Evolutionary conservation across 2,113 vertebrate species (phyloP).

Genomic region (Colistium nudipinnis): DNA sequence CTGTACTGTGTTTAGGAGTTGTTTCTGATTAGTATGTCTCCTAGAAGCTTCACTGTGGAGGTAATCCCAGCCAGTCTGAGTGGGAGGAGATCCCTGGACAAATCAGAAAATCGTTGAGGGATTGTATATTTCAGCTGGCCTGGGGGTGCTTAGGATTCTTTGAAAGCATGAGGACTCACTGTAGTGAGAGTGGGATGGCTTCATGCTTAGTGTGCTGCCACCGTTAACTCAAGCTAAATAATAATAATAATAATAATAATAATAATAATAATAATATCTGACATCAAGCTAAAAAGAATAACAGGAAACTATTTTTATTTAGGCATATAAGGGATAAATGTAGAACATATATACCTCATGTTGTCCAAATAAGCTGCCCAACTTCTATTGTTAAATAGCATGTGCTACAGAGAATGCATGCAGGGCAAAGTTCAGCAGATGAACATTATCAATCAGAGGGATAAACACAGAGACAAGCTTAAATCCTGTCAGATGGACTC

Average conservation of each 20-base stretch:
- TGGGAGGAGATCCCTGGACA: slow-evolving; percentile 2
- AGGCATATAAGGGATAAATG: too few species aligned
- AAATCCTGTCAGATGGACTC: slow-evolving; percentile 62
- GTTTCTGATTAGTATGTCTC: slow-evolving; percentile 25
- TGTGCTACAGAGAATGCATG: slow-evolving; percentile 36
- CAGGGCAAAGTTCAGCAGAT: slow-evolving; percentile 66
- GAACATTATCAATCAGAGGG: slow-evolving; percentile 61
- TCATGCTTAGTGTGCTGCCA: background rate
- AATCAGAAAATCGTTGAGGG: background rate
- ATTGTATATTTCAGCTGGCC: slow-evolving; percentile 1
- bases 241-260: too few species aligned
- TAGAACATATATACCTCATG: background rate
- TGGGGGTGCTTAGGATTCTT: background rate
- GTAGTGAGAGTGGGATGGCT: background rate
- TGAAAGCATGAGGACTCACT: background rate
- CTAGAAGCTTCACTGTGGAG: slow-evolving; percentile 9
- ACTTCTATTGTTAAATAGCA: slow-evolving; percentile 38
- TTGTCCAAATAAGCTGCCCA: background rate
- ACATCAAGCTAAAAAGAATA: background rate
- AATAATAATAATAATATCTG: background rate
- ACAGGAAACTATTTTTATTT: background rate
- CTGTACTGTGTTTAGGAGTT: background rate
- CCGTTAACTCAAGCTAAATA: background rate
- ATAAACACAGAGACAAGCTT: slow-evolving; percentile 72
- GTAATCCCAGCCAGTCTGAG: background rate